phyloP scores from a whole-genome alignment of 2,113 vertebrate species.

The Ameiurus melas region DNA sequence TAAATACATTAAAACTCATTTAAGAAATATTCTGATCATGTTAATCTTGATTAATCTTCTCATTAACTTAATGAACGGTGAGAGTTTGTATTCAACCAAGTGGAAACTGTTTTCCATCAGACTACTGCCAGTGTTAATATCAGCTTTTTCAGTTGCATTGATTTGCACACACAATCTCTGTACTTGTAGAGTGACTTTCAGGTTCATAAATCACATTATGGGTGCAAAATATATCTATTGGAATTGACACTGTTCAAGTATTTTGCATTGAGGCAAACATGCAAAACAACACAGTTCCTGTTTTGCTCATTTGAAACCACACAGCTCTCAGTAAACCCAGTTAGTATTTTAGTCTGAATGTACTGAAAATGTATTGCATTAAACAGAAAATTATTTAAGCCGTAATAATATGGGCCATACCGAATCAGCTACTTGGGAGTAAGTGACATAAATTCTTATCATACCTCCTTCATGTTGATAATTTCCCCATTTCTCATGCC shows the following conservation, averaged over 20 bases:
- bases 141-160: background rate
- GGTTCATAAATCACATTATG: background rate
- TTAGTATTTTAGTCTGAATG: background rate
- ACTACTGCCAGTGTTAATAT: background rate
- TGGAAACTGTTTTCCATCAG: background rate
- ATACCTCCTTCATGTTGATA: background rate
- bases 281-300: background rate
- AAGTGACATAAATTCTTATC: background rate
- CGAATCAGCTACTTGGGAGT: background rate
- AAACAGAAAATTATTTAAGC: background rate
- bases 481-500: background rate
- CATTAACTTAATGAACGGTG: background rate
- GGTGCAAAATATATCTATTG: background rate
- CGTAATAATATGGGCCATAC: background rate
- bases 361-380: background rate
- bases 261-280: background rate
- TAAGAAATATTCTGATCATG: background rate
- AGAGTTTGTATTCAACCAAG: background rate
- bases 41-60: background rate
- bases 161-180: background rate
- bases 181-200: background rate
- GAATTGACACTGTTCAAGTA: background rate
- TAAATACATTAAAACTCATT: background rate
- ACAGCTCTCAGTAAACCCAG: background rate
- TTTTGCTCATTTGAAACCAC: background rate